These are phyloP conservation scores for Syngnathus typhle DNA, from an alignment of 2,113 vertebrate species.

Conservation along the genomic window DNA sequence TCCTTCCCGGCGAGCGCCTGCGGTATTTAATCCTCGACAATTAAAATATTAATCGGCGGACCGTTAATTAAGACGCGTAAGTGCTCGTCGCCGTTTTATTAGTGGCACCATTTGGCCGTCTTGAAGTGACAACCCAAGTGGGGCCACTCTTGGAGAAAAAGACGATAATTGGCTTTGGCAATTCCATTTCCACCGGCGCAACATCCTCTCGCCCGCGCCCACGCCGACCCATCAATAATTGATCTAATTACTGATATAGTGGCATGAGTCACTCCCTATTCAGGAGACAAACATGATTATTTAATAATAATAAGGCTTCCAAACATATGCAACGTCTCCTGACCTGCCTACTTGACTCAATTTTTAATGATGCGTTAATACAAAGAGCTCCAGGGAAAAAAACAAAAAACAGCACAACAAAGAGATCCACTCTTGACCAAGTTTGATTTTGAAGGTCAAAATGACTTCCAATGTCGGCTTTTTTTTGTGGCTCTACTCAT, in stretches of 20 bases:
- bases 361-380: slow-evolving; percentile 78
- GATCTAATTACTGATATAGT: slow-evolving; percentile 86
- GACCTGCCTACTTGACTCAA: slow-evolving; percentile 60
- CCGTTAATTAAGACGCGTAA: slow-evolving; percentile 78
- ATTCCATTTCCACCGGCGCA: slow-evolving; percentile 79
- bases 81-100: slow-evolving; percentile 73
- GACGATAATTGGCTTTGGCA: slow-evolving; percentile 87
- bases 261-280: slow-evolving; percentile 86
- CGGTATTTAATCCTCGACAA: slow-evolving; percentile 64
- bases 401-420: slow-evolving; percentile 60
- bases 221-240: slow-evolving; percentile 82
- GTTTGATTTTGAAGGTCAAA: too few species aligned
- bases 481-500: too few species aligned
- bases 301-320: slow-evolving; percentile 85
- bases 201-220: slow-evolving; percentile 63
- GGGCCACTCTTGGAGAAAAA: slow-evolving; percentile 70
- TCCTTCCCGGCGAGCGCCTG: slow-evolving; percentile 19
- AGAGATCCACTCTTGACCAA: slow-evolving; percentile 40
- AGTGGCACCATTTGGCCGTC: slow-evolving; percentile 74
- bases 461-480: too few species aligned
- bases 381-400: slow-evolving; percentile 58
- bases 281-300: slow-evolving; percentile 86
- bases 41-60: slow-evolving; percentile 77
- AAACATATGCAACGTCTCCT: slow-evolving; percentile 79
- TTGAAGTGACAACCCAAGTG: slow-evolving; percentile 80